Conservation (phyloP, 2,888 invertebrate genomes). For the Aromia moschata region DNA sequence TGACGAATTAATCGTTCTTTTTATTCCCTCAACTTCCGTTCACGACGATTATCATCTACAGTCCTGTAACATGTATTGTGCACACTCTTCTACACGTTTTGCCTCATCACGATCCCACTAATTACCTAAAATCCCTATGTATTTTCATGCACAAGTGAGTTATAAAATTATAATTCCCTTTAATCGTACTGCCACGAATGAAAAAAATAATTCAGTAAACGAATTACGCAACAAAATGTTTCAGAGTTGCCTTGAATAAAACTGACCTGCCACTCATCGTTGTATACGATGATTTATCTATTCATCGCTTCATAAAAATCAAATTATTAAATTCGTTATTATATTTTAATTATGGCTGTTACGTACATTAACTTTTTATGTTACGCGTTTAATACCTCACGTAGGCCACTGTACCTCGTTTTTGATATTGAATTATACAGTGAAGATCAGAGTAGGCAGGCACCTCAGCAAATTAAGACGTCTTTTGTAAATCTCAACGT, state of each 20-base stretch:
- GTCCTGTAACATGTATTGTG: too few species aligned
- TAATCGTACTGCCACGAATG: background rate
- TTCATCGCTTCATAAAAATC: slow-evolving; percentile 5
- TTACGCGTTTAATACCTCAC: background rate
- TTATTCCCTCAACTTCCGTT: too few species aligned
- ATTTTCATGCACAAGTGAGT: slow-evolving; percentile 6
- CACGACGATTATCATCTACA: too few species aligned
- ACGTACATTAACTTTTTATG: slow-evolving; percentile 1
- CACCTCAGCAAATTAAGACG: too few species aligned
- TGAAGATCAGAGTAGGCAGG: too few species aligned
- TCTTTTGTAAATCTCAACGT: too few species aligned
- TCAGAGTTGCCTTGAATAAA: background rate
- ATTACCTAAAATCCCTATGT: background rate
- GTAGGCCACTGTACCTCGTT: background rate
- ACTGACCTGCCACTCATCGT: slow-evolving; percentile 16
- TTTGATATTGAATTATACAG: too few species aligned
- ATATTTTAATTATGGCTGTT: slow-evolving; percentile 14
- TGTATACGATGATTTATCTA: slow-evolving; percentile 8
- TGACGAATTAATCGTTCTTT: too few species aligned
- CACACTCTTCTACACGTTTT: background rate
- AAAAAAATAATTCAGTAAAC: slow-evolving; percentile 13
- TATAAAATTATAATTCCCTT: slow-evolving; percentile 7
- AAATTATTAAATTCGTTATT: slow-evolving; percentile 4
- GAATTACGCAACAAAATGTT: slow-evolving; percentile 1
- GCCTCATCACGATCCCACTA: slow-evolving; percentile 2